Percentiles rank a stretch among this genome's conserved stretches.
These are phyloP conservation scores for Sarcophaga carnaria DNA, from an alignment of 2,888 invertebrate genomes.

Conservation along the genomic window DNA sequence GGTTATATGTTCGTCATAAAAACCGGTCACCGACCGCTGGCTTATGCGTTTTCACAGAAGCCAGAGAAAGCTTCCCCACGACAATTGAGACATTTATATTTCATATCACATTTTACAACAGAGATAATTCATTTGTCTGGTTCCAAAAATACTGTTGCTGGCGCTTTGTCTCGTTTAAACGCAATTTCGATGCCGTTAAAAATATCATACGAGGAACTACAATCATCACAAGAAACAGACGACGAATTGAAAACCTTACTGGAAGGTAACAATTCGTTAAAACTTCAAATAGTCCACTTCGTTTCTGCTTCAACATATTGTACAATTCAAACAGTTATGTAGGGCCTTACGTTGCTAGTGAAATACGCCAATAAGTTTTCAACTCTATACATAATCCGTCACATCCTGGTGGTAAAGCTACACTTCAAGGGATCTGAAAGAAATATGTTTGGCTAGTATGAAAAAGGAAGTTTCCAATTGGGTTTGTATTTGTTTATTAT, in stretches of 20 bases:
- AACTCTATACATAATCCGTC: not conserved
- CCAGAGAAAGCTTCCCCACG: conserved; percentile 76
- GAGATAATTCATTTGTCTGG: conserved; percentile 44
- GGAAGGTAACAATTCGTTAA: conserved; percentile 31
- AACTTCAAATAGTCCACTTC: conserved; percentile 20
- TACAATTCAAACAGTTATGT: conserved; percentile 13
- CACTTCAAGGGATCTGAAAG: not conserved
- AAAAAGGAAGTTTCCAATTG: conserved; percentile 48
- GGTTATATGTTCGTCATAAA: conserved; percentile 52
- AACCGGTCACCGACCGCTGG: conserved; percentile 69
- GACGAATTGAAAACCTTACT: conserved; percentile 32
- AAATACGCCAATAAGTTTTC: not conserved
- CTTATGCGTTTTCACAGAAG: conserved; percentile 67
- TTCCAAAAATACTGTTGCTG: conserved; percentile 65
- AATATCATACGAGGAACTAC: conserved; percentile 34
- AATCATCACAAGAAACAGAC: conserved; percentile 16
- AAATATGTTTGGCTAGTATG: conserved; percentile 35
- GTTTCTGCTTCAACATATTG: conserved; percentile 12
- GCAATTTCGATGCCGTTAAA: conserved; percentile 22
- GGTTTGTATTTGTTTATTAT: conserved; percentile 46
- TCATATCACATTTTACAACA: conserved; percentile 68
- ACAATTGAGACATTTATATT: conserved; percentile 77
- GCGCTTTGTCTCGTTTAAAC: conserved; percentile 70
- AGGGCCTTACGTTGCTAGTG: not conserved
- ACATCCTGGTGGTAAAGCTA: not conserved